Evolutionary conservation across 2,888 invertebrate species (phyloP), one percentile per base, ranked within the genome.

Genomic region (Dicyrtoma fusca): DNA sequence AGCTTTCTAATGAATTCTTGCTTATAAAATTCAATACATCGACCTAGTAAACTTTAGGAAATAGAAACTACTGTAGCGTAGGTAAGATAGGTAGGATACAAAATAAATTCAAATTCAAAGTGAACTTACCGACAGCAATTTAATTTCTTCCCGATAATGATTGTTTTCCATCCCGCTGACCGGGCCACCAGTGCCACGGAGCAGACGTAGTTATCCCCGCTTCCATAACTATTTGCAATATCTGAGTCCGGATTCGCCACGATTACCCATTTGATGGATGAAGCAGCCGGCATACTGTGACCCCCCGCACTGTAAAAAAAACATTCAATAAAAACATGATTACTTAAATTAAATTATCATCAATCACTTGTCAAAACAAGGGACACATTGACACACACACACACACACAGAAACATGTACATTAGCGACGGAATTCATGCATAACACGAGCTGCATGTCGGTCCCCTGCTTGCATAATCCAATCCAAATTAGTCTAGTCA

Each of bases 111-210:
- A 68, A 62, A 62, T 45, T 1, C 19, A 44, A 8, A 45, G 25
- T 26, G 2, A 53, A 74, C 77, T 76, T 77, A 81, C 81, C 80
- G 77, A 77, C 81, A 81, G 59, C 81, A 81, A 44, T 74, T 74
- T 55, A 80, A 69, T 71, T 80, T 79, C 25, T 79, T 74, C 3
- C 81, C 81, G 47, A 81, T 78, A 53, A 81, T 77, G 57, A 81
- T 78, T 13, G 80, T 77, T 61, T 81, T 79, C 81, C 81, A 81
- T 51, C 80, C 81, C 11, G 78, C 74, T 21, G 79, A 79, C 34
- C 74, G 70, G 1, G 79, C 77, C 13, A 81, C 81, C 10, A 76
- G 72, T 17, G 80, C 78, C 23, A 80, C 76, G 0, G 80, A 75
- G 62, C 81, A 81, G 13, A 79, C 76, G 70, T 78, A 81, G 49